Conservation (phyloP, 2,797 vertebrate species). For the Sebastes miniatus region DNA sequence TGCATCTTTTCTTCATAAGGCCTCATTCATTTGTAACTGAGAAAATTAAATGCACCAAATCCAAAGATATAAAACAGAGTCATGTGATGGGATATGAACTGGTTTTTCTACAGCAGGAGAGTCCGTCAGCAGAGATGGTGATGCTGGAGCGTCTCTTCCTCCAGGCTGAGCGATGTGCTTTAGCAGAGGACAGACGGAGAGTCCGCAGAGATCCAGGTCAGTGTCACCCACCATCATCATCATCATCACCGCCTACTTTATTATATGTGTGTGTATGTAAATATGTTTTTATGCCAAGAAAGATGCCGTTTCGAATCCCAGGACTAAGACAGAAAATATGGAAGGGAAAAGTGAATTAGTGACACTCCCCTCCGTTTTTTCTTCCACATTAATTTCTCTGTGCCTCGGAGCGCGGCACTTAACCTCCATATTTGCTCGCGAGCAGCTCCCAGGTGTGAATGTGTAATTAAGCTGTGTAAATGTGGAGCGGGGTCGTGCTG, state of each 20-base stretch:
- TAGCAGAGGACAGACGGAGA: slow-evolving; percentile 79
- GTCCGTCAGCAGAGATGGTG: slow-evolving; percentile 87
- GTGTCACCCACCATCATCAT: slow-evolving; percentile 4
- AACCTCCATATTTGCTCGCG: slow-evolving; percentile 25
- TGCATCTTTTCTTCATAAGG: not conserved
- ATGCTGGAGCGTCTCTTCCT: slow-evolving; percentile 87
- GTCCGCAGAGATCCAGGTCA: slow-evolving; percentile 83
- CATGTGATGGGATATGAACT: not conserved
- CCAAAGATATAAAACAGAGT: not conserved
- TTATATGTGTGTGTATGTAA: not conserved
- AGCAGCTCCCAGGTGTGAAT: slow-evolving; percentile 52
- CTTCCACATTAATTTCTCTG: not conserved
- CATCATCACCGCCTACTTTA: not conserved
- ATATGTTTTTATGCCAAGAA: not conserved
- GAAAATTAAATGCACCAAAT: not conserved
- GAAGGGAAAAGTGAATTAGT: slow-evolving; percentile 3
- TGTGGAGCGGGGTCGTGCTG: slow-evolving; percentile 38
- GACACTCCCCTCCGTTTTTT: not conserved
- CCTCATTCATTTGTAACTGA: not conserved
- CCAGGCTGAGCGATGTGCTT: slow-evolving; percentile 81
- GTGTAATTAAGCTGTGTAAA: slow-evolving; percentile 53
- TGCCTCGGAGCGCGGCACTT: slow-evolving; percentile 22
- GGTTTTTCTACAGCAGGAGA: slow-evolving; percentile 78
- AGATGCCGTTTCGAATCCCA: not conserved
- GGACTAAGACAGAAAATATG: not conserved